These are phyloP conservation scores for Zosterops hypoxanthus DNA, from an alignment of 2,113 vertebrate species.

Conservation along the genomic window DNA sequence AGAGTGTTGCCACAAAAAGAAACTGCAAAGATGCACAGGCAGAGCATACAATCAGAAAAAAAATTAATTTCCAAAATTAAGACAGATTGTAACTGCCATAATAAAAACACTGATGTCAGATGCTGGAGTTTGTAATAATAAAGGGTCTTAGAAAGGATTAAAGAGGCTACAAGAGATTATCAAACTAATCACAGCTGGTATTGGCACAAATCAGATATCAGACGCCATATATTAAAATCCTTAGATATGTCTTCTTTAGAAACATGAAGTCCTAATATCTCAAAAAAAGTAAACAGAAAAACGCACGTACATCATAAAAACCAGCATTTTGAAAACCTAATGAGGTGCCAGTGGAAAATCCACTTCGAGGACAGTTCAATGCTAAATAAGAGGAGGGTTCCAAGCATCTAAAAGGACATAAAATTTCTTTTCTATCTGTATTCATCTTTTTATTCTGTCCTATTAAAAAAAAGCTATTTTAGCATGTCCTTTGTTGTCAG, in stretches of 20 bases:
- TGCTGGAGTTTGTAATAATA: not conserved
- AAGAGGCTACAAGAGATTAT: not conserved
- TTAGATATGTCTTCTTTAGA: not conserved
- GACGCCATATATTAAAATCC: not conserved
- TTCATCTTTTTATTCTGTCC: not conserved
- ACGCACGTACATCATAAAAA: not conserved
- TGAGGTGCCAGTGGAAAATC: not conserved
- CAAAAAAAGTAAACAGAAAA: not conserved
- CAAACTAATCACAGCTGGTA: not conserved
- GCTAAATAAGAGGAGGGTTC: not conserved
- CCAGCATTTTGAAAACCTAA: not conserved
- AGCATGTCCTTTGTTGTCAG: not conserved
- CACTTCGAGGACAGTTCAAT: not conserved
- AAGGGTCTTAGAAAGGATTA: not conserved
- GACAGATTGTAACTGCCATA: not conserved
- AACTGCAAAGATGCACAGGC: not conserved
- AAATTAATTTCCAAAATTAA: conserved; percentile 2
- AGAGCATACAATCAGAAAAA: not conserved
- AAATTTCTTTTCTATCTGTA: not conserved
- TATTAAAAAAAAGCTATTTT: not conserved
- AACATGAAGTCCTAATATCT: not conserved
- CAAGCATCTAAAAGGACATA: not conserved
- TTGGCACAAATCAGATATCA: not conserved
- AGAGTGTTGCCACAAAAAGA: not conserved
- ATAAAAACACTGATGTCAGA: not conserved